Conservation (phyloP, 2,888 invertebrate species). For the Morpho achilles region DNA sequence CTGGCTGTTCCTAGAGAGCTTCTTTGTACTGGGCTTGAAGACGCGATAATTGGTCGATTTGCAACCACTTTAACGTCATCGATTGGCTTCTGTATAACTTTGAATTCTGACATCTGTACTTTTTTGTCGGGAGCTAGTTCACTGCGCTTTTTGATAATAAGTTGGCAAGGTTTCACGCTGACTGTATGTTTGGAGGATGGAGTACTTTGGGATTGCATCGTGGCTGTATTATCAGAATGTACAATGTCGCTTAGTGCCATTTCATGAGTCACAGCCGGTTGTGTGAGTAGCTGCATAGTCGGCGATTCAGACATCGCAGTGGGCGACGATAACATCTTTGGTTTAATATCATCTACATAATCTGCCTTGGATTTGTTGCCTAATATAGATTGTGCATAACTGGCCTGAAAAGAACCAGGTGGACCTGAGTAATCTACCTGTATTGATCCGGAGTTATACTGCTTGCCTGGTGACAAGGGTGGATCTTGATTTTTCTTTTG, state of each 20-base stretch:
- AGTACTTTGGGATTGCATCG: constrained; percentile 51
- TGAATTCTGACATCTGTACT: constrained; percentile 62
- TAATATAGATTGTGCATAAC: constrained; percentile 66
- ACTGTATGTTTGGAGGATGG: constrained; percentile 45
- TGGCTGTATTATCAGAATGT: constrained; percentile 52
- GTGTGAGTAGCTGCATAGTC: constrained; percentile 61
- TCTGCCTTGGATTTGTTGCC: constrained; percentile 58
- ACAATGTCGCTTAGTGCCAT: constrained; percentile 43
- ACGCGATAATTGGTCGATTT: constrained; percentile 62
- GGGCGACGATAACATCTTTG: constrained; percentile 52
- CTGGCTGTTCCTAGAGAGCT: constrained; percentile 46
- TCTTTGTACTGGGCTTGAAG: constrained; percentile 57
- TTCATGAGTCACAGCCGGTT: constrained; percentile 51
- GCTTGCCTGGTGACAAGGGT: constrained; percentile 50
- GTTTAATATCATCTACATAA: constrained; percentile 54
- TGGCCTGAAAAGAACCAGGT: constrained; percentile 69
- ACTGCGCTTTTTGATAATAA: constrained; percentile 61
- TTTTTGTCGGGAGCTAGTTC: constrained; percentile 53
- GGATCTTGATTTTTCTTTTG: constrained; percentile 56
- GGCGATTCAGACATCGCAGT: constrained; percentile 59
- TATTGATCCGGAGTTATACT: constrained; percentile 46
- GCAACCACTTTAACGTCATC: constrained; percentile 65
- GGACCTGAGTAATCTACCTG: constrained; percentile 59
- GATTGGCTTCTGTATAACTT: constrained; percentile 61
- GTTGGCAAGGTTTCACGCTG: constrained; percentile 59